Conservation (phyloP, 2,797 vertebrate species). For the Pangasius macronema region DNA sequence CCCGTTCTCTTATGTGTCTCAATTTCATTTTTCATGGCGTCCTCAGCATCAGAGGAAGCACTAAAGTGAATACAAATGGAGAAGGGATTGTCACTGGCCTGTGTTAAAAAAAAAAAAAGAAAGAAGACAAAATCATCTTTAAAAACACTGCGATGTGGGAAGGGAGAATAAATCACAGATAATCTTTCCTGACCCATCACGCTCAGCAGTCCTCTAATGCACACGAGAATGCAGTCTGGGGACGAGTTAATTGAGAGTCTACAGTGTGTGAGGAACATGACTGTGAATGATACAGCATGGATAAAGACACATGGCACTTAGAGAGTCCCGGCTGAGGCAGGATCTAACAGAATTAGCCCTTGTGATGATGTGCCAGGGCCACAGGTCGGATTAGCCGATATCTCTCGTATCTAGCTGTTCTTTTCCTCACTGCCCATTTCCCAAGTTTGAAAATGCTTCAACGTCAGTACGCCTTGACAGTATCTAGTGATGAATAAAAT, state of each 20-base stretch:
- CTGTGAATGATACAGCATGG: constrained; percentile 21
- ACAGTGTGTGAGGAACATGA: constrained; percentile 37
- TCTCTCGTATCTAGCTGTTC: not conserved
- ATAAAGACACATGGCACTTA: constrained; percentile 1
- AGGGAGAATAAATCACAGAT: constrained; percentile 2
- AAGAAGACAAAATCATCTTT: not conserved
- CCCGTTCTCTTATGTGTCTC: constrained; percentile 13
- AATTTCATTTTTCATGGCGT: constrained; percentile 37
- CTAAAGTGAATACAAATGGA: not conserved
- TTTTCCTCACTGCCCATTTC: not conserved
- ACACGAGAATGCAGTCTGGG: constrained; percentile 1
- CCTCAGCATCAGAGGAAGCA: not conserved
- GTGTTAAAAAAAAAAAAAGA: not conserved
- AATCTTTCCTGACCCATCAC: constrained; percentile 31
- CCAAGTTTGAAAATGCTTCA: not conserved
- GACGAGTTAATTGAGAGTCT: constrained; percentile 35
- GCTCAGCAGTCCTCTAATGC: not conserved
- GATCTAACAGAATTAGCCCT: constrained; percentile 32
- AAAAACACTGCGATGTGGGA: not conserved
- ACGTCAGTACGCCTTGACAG: too few relatives aligned
- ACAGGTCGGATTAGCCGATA: not conserved
- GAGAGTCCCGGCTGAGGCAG: not conserved
- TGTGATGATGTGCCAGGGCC: constrained; percentile 9
- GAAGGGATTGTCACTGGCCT: not conserved
- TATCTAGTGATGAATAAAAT: not conserved